Evolutionary conservation across 2,797 vertebrate genomes (phyloP), one percentile per base, ranked within the genome.

Genomic region (Pelochelys cantorii): DNA sequence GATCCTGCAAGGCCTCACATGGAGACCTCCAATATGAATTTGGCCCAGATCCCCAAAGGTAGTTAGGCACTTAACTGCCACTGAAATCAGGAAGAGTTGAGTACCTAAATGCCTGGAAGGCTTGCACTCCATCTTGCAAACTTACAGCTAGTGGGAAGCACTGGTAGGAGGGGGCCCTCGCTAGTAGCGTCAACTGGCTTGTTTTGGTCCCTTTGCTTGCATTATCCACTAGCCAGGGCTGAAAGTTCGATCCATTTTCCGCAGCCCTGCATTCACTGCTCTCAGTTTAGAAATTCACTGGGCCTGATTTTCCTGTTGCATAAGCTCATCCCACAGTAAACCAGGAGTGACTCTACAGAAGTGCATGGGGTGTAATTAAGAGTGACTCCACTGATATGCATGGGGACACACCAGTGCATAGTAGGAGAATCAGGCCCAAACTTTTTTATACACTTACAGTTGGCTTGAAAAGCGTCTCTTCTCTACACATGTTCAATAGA

Each of bases 151-250:
- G 48, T 1, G 0, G 71, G 18, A 34, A 0, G 14, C 4, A 62
- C 53, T 20, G 52, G 85, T 48, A 79, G 85, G 88, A 78, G 79
- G 7, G 31, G 84, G 91, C 55, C 83, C 81, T 87, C 85, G 68
- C 48, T 77, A 92, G 60, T 55, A 75, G 71, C 6, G 23, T 12
- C 23, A 90, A 74, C 42, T 85, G 11, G 54, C 42, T 29, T 6
- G 27, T 56, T 54, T 59, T 84, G 75, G 23, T 79, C 25, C 42
- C 23, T 75, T 77, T 6, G 55, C 84, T 92, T 79, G 83, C 81
- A 71, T 1, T 29, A 83, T 37, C 4, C 23, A n/a, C 42, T 0
- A 0, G n/a, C 42, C 84, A 42, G 18, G 23, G n/a, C 80, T 2
- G 3, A 91, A 90, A 79, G 20, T 23, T 81, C 60, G 23, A 60